phyloP scores from a whole-genome alignment of 2,888 invertebrate species.

The Meiosimyza decipiens region DNA sequence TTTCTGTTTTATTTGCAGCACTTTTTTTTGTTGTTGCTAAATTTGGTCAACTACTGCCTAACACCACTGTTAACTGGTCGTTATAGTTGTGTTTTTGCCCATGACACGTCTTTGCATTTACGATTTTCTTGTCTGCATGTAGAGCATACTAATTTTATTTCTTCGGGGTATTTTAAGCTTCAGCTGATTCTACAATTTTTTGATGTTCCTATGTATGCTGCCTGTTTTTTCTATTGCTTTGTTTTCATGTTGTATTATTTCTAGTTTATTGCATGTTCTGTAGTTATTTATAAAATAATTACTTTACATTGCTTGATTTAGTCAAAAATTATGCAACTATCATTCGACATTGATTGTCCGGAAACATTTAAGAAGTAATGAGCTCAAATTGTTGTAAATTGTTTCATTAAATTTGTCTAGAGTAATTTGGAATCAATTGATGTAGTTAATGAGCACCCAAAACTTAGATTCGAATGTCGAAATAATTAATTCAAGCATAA shows the following conservation, averaged over 20 bases:
- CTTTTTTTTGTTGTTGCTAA: background rate
- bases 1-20: background rate
- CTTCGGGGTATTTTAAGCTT: background rate
- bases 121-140: background rate
- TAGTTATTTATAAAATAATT: background rate
- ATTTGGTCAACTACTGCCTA: too few species aligned
- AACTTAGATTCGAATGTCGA: too few species aligned
- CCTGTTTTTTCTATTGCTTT: background rate
- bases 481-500: too few species aligned
- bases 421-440: too few species aligned
- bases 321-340: too few species aligned
- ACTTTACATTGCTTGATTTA: background rate
- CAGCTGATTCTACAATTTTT: background rate
- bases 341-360: too few species aligned
- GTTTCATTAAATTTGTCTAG: too few species aligned
- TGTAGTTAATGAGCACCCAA: too few species aligned
- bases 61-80: background rate
- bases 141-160: slow-evolving; percentile 6
- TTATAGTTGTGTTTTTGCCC: slow-evolving; percentile 10
- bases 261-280: background rate
- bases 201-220: background rate
- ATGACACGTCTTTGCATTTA: background rate
- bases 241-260: background rate
- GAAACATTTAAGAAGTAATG: too few species aligned
- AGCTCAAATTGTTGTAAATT: too few species aligned